Evolutionary conservation across 2,888 invertebrate genomes (phyloP).

Genomic region (Drosophila mettleri): DNA sequence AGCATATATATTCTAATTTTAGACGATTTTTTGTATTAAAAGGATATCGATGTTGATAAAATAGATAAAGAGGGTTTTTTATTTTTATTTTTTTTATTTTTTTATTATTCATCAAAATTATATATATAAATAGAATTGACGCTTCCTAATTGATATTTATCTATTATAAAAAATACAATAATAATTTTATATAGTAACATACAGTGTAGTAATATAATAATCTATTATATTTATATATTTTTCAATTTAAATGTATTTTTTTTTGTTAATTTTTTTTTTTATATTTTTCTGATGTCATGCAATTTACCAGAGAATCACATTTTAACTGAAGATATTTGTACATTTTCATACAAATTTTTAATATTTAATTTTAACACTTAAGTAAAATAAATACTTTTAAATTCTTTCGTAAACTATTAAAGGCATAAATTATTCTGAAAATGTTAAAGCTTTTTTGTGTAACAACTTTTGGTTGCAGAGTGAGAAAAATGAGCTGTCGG

Average conservation of each 20-base stretch:
- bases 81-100: too few species aligned
- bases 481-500: slow-evolving; percentile 25
- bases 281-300: neutral
- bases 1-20: too few species aligned
- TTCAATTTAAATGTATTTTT: too few species aligned
- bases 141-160: too few species aligned
- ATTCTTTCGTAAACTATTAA: neutral
- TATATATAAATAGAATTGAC: too few species aligned
- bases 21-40: too few species aligned
- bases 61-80: too few species aligned
- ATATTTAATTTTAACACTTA: neutral
- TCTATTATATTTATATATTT: neutral
- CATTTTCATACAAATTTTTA: neutral
- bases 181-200: too few species aligned
- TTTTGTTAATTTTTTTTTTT: neutral
- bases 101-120: too few species aligned
- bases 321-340: neutral
- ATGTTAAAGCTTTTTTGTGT: slow-evolving; percentile 8
- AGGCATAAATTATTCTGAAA: slow-evolving; percentile 8
- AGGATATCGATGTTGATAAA: too few species aligned
- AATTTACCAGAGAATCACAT: neutral
- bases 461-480: neutral
- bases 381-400: neutral
- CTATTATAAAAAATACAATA: too few species aligned
- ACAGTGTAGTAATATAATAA: neutral